Evolutionary conservation across 1,140 invertebrate genomes (phyloP).

Genomic region (Hyposmocoma kahamanoa): DNA sequence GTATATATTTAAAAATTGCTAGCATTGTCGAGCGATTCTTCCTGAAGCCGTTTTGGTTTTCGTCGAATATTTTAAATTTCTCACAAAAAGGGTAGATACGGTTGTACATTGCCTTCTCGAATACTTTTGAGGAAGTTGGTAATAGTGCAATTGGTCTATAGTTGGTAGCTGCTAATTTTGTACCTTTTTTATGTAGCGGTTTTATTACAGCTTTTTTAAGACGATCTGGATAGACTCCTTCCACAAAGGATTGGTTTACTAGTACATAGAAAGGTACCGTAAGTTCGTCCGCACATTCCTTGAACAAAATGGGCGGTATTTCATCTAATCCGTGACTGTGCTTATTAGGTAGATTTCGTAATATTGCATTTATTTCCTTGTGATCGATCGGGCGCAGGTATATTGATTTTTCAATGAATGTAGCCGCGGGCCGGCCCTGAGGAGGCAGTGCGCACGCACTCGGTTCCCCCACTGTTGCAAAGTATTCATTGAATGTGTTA

Average conservation of each 20-base stretch:
- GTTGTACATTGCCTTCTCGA: neutral
- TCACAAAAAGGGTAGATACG: neutral
- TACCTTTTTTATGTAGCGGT: slow-evolving; percentile 3
- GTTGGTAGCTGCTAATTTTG: neutral
- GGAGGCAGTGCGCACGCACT: neutral
- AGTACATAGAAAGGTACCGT: neutral
- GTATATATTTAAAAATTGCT: neutral
- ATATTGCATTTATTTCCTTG: neutral
- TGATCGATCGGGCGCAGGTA: neutral
- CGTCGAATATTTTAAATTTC: neutral
- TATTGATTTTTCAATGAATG: neutral
- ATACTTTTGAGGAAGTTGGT: slow-evolving; percentile 1
- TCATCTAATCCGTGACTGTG: neutral
- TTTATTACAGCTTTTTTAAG: slow-evolving; percentile 1
- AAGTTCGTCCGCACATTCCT: neutral
- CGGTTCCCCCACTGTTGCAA: neutral
- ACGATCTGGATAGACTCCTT: neutral
- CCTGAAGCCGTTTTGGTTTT: neutral
- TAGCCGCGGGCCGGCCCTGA: neutral
- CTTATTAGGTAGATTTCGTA: neutral
- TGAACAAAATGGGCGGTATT: neutral
- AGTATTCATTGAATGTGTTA: neutral
- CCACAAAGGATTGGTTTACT: neutral
- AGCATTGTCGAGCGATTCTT: neutral
- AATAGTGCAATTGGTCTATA: slow-evolving; percentile 1